phyloP scores from a whole-genome alignment of 1,140 invertebrate genomes.

The Carcinoscorpius rotundicauda region DNA sequence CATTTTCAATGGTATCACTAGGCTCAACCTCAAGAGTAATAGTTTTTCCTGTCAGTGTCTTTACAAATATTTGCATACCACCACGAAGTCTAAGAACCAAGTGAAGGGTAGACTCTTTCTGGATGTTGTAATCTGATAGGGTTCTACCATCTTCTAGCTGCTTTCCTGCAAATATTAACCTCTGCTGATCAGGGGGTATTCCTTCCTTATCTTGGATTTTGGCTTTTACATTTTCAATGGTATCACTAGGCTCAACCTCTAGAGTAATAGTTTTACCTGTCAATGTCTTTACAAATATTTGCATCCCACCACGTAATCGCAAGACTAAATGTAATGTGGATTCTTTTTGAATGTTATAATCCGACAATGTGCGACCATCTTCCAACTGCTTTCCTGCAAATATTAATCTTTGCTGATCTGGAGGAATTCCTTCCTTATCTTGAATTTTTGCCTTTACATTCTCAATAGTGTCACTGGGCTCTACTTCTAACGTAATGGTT shows the following conservation, averaged over 20 bases:
- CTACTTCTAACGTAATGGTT: constrained; percentile 41
- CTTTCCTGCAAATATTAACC: constrained; percentile 43
- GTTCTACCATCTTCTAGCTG: constrained; percentile 43
- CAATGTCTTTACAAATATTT: constrained; percentile 40
- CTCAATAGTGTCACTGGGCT: constrained; percentile 72
- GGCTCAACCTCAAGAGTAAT: constrained; percentile 41
- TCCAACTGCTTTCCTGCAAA: constrained; percentile 42
- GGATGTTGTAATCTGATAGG: constrained; percentile 43
- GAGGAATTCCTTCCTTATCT: constrained; percentile 42
- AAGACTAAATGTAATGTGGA: constrained; percentile 34
- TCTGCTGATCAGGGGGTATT: constrained; percentile 40
- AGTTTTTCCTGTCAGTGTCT: constrained; percentile 40
- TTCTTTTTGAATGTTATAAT: constrained; percentile 63
- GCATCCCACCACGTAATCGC: constrained; percentile 36
- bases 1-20: constrained; percentile 87
- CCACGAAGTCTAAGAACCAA: constrained; percentile 39
- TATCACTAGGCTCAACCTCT: constrained; percentile 54
- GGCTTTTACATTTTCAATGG: constrained; percentile 87
- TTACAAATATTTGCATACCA: constrained; percentile 42
- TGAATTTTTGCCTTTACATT: constrained; percentile 91
- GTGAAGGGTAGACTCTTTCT: constrained; percentile 30
- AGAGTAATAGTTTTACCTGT: constrained; percentile 42
- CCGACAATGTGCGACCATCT: constrained; percentile 44
- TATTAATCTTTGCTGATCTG: constrained; percentile 40
- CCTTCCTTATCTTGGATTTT: constrained; percentile 66